phyloP scores from a whole-genome alignment of 1,140 invertebrate species.

The Caenorhabditis latens region DNA sequence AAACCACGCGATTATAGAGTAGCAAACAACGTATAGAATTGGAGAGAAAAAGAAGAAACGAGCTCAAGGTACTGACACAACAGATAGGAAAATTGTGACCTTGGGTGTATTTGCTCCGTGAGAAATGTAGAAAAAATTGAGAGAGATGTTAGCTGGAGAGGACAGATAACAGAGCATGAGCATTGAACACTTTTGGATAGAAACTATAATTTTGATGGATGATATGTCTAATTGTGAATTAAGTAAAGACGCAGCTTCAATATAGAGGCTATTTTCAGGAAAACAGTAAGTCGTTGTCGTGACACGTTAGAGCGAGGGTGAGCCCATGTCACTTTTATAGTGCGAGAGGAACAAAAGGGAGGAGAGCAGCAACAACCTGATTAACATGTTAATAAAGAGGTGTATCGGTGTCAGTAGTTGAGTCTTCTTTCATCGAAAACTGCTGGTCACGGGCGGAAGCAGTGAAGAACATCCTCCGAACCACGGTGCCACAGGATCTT shows the following conservation, averaged over 20 bases:
- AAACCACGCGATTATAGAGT: slow-evolving; percentile 34
- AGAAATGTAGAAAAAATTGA: slow-evolving; percentile 30
- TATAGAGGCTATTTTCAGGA: no score
- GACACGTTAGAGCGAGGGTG: no score
- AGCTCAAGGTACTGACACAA: slow-evolving; percentile 1
- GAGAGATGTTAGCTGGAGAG: neutral
- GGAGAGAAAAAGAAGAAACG: neutral
- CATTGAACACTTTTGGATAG: slow-evolving; percentile 18
- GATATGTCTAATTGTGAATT: neutral
- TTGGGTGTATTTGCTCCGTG: slow-evolving; percentile 40
- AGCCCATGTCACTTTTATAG: no score
- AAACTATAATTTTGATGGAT: slow-evolving; percentile 7
- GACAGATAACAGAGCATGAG: neutral
- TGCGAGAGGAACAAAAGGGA: no score
- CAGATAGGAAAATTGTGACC: slow-evolving; percentile 35
- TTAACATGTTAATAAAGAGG: no score
- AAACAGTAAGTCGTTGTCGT: no score
- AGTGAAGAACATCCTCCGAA: no score
- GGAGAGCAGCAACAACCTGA: no score
- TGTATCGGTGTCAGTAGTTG: no score
- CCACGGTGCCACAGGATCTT: no score
- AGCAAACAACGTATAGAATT: neutral
- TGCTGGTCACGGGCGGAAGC: no score
- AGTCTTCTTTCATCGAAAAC: no score
- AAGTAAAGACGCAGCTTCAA: neutral